Evolutionary conservation across 2,888 invertebrate species (phyloP), one percentile per base, ranked within the genome.

Genomic region (Macrosiphum euphorbiae): DNA sequence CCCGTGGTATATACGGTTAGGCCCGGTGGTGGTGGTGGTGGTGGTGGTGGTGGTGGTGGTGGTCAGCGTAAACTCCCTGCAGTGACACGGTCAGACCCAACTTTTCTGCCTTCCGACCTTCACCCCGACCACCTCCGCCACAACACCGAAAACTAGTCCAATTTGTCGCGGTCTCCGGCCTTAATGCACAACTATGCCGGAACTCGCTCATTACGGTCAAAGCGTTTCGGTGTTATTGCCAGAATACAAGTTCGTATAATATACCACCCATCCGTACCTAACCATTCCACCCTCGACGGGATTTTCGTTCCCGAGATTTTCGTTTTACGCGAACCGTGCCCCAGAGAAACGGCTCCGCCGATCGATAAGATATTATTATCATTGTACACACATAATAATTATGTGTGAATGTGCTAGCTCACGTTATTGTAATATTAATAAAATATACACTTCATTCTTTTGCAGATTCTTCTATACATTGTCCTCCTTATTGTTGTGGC

Each of bases 141-240:
- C 44, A 78, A 35, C 11, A 28, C 85, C 58, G 44, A 92, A 92
- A 92, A 92, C 91, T 92, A 86, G 86, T 92, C 86, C 61, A 61
- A 92, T 92, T 86, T 86, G 91, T 92, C 91, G 58, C 8, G 86
- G 86, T 61, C 44, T 26, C 55, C 47, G n/a, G 86, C 86, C 47
- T 47, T 86, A 55, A 26, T 13, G 44, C 47, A 11, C 86, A 92
- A 92, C 86, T 92, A 86, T 58, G 86, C 91, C 86, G 61, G 86
- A 92, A 86, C 91, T 61, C 61, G 47, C 47, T 86, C 84, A 61
- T 86, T 52, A 55, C 55, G 91, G 91, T 86, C 91, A 91, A 41
- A 91, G 86, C 58, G 86, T 91, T 85, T 91, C 28, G 47, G 91
- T 20, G 85, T 91, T 91, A 35, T 85, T 55, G 85, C 58, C 86